These are phyloP conservation scores for Leucoraja erinaceus DNA, from an alignment of 2,113 vertebrate species.

Conservation along the genomic window DNA sequence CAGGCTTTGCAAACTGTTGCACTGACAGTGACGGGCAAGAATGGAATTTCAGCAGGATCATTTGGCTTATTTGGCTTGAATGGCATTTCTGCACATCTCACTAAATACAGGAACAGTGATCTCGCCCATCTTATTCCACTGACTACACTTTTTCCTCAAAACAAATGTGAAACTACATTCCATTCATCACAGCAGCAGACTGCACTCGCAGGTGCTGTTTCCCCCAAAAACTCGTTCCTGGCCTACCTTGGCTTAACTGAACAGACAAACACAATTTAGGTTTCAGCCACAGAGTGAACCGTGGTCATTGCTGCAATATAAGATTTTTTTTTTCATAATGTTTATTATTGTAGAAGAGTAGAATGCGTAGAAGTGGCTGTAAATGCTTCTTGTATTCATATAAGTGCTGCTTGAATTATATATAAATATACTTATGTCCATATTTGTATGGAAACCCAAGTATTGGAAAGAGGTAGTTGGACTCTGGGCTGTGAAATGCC, in stretches of 20 bases:
- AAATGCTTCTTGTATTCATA: slow-evolving; percentile 84
- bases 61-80: slow-evolving; percentile 68
- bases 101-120: slow-evolving; percentile 87
- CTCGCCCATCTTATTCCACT: slow-evolving; percentile 92
- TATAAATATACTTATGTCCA: slow-evolving; percentile 37
- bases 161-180: slow-evolving; percentile 82
- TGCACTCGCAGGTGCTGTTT: slow-evolving; percentile 61
- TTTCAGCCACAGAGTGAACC: slow-evolving; percentile 50
- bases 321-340: slow-evolving; percentile 40
- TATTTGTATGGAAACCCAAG: slow-evolving; percentile 47
- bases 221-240: slow-evolving; percentile 96
- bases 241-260: slow-evolving; percentile 93
- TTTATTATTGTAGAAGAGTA: slow-evolving; percentile 54
- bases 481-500: slow-evolving; percentile 77
- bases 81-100: slow-evolving; percentile 63
- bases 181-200: slow-evolving; percentile 72
- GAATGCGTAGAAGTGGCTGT: slow-evolving; percentile 72
- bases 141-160: slow-evolving; percentile 85
- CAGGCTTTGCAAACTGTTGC: slow-evolving; percentile 93
- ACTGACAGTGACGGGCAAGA: slow-evolving; percentile 69
- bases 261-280: slow-evolving; percentile 87
- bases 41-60: slow-evolving; percentile 54
- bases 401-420: slow-evolving; percentile 84
- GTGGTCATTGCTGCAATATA: slow-evolving; percentile 65
- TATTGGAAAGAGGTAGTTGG: slow-evolving; percentile 58